phyloP scores from a whole-genome alignment of 1,140 invertebrate genomes.

The Leptinotarsa defecta region DNA sequence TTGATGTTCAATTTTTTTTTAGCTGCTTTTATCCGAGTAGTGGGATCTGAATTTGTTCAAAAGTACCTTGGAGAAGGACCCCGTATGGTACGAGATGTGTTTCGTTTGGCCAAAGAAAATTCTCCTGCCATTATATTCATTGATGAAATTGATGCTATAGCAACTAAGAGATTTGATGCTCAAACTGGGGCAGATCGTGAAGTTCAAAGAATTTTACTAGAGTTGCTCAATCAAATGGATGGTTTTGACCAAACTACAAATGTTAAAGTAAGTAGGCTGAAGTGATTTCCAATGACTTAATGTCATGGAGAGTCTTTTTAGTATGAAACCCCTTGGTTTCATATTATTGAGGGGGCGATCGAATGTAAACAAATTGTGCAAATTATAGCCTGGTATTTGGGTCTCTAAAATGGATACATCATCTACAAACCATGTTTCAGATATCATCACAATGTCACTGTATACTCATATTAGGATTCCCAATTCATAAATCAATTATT shows the following conservation, averaged over 20 bases:
- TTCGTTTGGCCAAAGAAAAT: constrained; percentile 98
- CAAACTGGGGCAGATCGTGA: constrained; percentile 99
- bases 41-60: constrained; percentile 99
- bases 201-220: constrained; percentile 96
- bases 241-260: constrained; percentile 99
- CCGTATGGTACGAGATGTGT: constrained; percentile 98
- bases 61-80: constrained; percentile 99
- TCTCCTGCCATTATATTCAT: constrained; percentile 99
- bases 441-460: no score
- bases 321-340: no score
- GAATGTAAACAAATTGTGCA: no score
- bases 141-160: constrained; percentile 98
- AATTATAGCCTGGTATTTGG: no score
- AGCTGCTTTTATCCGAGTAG: constrained; percentile 97
- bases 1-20: constrained; percentile 42
- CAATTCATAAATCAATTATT: no score
- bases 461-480: no score
- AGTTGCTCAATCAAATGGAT: constrained; percentile 99
- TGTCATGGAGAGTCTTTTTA: no score
- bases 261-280: constrained; percentile 77
- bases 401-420: no score
- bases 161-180: constrained; percentile 97
- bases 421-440: no score
- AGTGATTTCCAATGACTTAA: no score
- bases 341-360: no score